phyloP scores from a whole-genome alignment of 2,113 vertebrate genomes.

The Malurus cyaneus region DNA sequence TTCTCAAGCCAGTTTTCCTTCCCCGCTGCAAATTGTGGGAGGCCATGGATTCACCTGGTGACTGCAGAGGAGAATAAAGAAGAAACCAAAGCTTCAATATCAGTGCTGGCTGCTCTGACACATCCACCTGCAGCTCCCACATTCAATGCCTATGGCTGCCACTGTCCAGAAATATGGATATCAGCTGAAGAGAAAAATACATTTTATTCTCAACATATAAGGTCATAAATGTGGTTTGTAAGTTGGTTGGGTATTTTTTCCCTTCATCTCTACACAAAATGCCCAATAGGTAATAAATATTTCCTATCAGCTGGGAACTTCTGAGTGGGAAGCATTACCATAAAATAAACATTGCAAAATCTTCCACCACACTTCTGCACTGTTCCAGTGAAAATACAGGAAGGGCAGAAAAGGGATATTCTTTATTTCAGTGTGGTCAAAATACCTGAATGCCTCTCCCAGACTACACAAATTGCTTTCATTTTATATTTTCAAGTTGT shows the following conservation, averaged over 20 bases:
- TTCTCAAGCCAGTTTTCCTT: neutral
- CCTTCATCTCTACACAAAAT: neutral
- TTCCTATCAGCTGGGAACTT: neutral
- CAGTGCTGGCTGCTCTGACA: neutral
- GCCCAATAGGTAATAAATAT: neutral
- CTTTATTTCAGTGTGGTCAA: neutral
- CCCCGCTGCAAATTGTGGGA: neutral
- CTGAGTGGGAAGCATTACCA: neutral
- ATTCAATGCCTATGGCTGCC: neutral
- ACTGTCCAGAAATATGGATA: neutral
- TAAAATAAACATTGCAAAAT: neutral
- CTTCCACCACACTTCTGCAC: neutral
- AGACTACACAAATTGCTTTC: conserved; percentile 42
- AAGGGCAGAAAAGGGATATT: neutral
- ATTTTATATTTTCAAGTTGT: conserved; percentile 16
- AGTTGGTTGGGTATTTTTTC: neutral
- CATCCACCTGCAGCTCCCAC: neutral
- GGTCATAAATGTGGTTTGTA: neutral
- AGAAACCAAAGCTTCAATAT: neutral
- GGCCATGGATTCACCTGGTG: neutral
- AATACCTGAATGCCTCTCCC: conserved; percentile 2
- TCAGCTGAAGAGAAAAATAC: neutral
- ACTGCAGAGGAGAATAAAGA: neutral
- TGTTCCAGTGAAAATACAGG: neutral
- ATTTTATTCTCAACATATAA: neutral